phyloP scores from a whole-genome alignment of 2,888 invertebrate genomes.

The Acleris emargana region DNA sequence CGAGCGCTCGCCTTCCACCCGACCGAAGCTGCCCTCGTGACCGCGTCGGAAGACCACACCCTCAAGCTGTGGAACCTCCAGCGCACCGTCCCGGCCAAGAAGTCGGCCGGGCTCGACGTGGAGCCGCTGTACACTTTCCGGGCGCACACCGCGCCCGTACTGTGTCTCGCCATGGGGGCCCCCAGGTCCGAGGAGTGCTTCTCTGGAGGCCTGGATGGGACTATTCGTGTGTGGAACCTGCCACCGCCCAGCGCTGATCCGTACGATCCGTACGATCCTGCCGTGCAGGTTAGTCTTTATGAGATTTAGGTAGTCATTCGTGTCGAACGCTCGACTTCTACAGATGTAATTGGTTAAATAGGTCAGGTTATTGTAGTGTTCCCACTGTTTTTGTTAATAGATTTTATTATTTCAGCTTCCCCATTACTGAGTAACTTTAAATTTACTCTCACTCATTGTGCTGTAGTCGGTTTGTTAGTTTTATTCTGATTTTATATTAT shows the following conservation, averaged over 20 bases:
- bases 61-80: constrained; percentile 99
- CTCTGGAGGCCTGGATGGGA: constrained; percentile 97
- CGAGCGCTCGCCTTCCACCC: constrained; percentile 97
- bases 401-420: background rate
- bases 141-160: constrained; percentile 96
- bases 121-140: constrained; percentile 99
- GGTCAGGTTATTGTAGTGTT: background rate
- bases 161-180: constrained; percentile 96
- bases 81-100: constrained; percentile 98
- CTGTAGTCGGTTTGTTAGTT: too few species aligned
- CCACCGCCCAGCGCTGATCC: constrained; percentile 98
- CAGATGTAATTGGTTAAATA: background rate
- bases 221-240: constrained; percentile 98
- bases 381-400: too few species aligned
- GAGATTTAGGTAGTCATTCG: too few species aligned
- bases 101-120: constrained; percentile 97
- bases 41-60: constrained; percentile 99
- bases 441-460: background rate
- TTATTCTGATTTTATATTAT: too few species aligned
- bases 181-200: constrained; percentile 97
- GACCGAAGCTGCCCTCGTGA: constrained; percentile 97
- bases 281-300: constrained; percentile 85
- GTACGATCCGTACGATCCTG: constrained; percentile 97
- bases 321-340: background rate
- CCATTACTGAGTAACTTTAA: background rate